Evolutionary conservation across 2,113 vertebrate species (phyloP), one percentile per base, ranked within the genome.

Genomic region (Xiphorhynchus elegans): DNA sequence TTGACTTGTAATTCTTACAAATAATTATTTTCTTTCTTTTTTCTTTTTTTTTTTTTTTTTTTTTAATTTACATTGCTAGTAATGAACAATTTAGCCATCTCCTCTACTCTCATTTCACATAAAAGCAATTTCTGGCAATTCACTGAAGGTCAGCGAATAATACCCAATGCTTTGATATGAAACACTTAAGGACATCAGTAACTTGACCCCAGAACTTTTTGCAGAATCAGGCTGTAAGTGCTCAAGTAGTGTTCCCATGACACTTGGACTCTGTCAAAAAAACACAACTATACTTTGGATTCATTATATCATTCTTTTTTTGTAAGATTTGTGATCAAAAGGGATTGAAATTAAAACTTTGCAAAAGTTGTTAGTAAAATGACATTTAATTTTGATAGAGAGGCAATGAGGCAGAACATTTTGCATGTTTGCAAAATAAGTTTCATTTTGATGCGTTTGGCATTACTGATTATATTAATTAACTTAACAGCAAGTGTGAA

Each of bases 401-500:
- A 89, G 84, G 87, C 91, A 97, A 95, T 89, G 95, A 97, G 94
- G 96, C 91, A 97, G 95, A 97, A 96, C 92, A 72, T 97, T 97
- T 95, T 95, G 80, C 84, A 81, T 97, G 94, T 97, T 97, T 98
- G 95, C 95, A 98, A 97, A 98, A 97, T 97, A 98, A 96, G 93
- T 96, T 98, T 96, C 96, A 94, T 98, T 97, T 95, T 96, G 95
- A 96, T 96, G 93, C 29, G 59, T 97, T 97, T 97, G 96, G 90
- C 92, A 97, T 97, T 97, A 90, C 95, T 92, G 97, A 97, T 97
- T 97, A 94, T 97, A 97, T 97, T 98, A 97, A 98, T 98, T 97
- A 98, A 97, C 93, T 96, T 96, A 97, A 97, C 88, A 95, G 93
- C 95, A 96, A 98, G 95, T 95, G 95, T 95, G 97, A 96, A 97